Percentiles rank a stretch among this genome's conserved stretches.
phyloP scores from a whole-genome alignment of 2,113 vertebrate species.

The Etheostoma cragini region DNA sequence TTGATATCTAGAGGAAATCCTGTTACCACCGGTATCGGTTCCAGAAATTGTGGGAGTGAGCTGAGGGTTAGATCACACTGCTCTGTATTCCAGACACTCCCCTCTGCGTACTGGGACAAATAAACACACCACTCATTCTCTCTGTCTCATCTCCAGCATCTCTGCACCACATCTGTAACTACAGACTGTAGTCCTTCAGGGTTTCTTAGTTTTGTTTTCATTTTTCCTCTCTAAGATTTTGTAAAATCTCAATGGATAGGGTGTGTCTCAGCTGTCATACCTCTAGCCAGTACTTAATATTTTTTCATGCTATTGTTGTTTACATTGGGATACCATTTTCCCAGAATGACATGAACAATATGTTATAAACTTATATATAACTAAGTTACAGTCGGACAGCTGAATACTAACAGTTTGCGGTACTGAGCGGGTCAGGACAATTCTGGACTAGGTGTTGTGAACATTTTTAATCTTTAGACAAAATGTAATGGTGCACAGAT shows the following conservation, averaged over 20 bases:
- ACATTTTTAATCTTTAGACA: neutral
- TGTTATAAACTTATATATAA: neutral
- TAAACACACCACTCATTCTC: slow-evolving; percentile 22
- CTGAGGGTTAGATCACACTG: slow-evolving; percentile 9
- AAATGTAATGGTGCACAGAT: neutral
- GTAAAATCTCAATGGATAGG: neutral
- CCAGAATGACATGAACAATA: neutral
- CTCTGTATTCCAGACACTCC: slow-evolving; percentile 71
- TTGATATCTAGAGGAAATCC: neutral
- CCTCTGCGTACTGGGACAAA: slow-evolving; percentile 64
- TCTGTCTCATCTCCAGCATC: slow-evolving; percentile 17
- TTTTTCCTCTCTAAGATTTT: neutral
- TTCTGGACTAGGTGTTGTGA: neutral
- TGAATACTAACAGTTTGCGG: neutral
- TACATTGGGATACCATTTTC: slow-evolving; percentile 1
- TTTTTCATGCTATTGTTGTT: neutral
- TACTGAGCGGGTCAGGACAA: neutral
- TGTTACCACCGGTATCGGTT: slow-evolving; percentile 10
- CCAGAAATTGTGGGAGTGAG: slow-evolving; percentile 70
- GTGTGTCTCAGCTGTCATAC: slow-evolving; percentile 14
- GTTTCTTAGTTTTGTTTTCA: neutral
- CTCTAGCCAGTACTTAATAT: neutral
- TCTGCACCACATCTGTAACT: slow-evolving; percentile 18
- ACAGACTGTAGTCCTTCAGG: slow-evolving; percentile 5
- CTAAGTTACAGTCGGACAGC: neutral